Evolutionary conservation across 1,140 invertebrate genomes (phyloP).

Genomic region (Micrasema longulum): DNA sequence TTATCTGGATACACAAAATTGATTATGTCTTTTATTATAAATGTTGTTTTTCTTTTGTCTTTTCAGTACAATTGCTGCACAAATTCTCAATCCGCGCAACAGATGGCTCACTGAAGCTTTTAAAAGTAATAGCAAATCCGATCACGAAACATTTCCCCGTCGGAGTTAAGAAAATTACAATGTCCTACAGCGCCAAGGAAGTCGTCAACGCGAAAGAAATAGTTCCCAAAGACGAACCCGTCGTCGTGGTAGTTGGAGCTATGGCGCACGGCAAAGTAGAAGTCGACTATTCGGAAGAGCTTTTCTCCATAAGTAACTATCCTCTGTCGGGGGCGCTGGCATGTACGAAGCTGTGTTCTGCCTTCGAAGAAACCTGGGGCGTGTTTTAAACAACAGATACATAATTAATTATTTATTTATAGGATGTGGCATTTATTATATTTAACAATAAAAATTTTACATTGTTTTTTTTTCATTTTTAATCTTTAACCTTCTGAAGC

Average conservation of each 20-base stretch:
- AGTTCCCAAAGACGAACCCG: conserved; percentile 82
- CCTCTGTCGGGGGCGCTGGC: conserved; percentile 96
- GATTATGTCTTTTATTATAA: too few relatives aligned
- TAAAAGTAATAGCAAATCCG: conserved; percentile 99
- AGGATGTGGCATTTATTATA: conserved; percentile 1
- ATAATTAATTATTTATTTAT: conserved; percentile 7
- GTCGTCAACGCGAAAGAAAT: conserved; percentile 83
- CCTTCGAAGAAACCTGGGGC: conserved; percentile 97
- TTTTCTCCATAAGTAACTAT: conserved; percentile 94
- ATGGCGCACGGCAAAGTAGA: conserved; percentile 97
- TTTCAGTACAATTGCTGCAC: conserved; percentile 93
- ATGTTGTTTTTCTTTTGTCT: too few relatives aligned
- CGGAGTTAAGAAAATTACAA: conserved; percentile 90
- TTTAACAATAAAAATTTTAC: background rate
- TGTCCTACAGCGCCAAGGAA: conserved; percentile 89
- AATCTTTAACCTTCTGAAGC: conserved; percentile 1
- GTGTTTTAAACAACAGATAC: conserved; percentile 70
- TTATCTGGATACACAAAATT: too few relatives aligned
- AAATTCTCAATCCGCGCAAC: conserved; percentile 93
- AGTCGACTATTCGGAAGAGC: conserved; percentile 91
- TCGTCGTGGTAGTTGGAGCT: conserved; percentile 94
- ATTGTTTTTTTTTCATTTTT: background rate
- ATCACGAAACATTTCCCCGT: conserved; percentile 95
- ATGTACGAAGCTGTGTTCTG: conserved; percentile 95
- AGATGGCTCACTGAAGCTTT: conserved; percentile 89